A percentile compares a stretch with the other conserved stretches of the same genome.
Evolutionary conservation across 1,140 invertebrate species (phyloP).

Genomic region (Cardiocondyla obscurior): DNA sequence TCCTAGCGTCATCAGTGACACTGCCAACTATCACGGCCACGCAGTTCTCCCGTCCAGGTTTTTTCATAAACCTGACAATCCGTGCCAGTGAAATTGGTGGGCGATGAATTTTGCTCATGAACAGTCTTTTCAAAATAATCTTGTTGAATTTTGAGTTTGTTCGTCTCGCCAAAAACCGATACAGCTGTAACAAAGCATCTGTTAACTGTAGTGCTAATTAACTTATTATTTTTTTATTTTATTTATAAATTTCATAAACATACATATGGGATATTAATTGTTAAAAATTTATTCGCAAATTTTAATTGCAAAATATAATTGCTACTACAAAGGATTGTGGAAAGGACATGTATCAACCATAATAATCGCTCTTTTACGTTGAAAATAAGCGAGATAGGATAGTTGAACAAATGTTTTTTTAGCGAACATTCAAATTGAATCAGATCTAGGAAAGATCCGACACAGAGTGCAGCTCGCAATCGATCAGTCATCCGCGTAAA

Average conservation of each 20-base stretch:
- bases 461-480: constrained; percentile 80
- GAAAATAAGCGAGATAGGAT: constrained; percentile 74
- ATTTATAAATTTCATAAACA: not conserved
- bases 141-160: constrained; percentile 98
- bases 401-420: constrained; percentile 72
- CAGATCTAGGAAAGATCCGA: constrained; percentile 67
- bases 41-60: constrained; percentile 92
- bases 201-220: not conserved
- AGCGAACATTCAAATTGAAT: constrained; percentile 81
- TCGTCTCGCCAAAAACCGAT: constrained; percentile 97
- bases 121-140: constrained; percentile 96
- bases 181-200: constrained; percentile 89
- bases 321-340: not conserved
- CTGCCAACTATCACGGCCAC: constrained; percentile 97
- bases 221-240: not conserved
- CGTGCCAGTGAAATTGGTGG: constrained; percentile 96
- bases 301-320: not conserved
- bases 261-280: not conserved
- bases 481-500: not conserved
- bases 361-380: constrained; percentile 71
- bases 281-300: not conserved
- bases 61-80: constrained; percentile 94
- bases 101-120: constrained; percentile 98
- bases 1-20: constrained; percentile 97
- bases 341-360: constrained; percentile 69